phyloP scores from a whole-genome alignment of 2,888 invertebrate genomes.

The Sclerodermus sp. region DNA sequence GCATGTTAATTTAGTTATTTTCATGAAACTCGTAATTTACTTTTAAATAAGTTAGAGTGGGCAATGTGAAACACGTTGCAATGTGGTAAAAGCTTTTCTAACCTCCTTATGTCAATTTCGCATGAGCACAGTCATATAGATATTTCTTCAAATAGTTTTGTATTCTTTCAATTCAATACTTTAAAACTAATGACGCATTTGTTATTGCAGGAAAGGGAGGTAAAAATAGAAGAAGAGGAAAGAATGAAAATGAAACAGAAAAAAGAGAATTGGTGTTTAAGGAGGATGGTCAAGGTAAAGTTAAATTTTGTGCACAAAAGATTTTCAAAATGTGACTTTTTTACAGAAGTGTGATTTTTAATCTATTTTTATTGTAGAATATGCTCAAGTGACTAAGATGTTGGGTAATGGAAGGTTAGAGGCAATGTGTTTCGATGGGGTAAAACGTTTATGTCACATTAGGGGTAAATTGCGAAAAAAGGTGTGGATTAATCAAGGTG shows the following conservation, averaged over 20 bases:
- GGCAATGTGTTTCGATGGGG: slow-evolving; percentile 99
- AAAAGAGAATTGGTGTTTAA: slow-evolving; percentile 99
- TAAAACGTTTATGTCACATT: slow-evolving; percentile 97
- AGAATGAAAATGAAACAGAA: slow-evolving; percentile 99
- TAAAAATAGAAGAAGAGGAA: slow-evolving; percentile 99
- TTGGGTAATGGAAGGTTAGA: slow-evolving; percentile 98
- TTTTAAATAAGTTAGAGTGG: too few species aligned
- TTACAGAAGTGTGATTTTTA: neutral
- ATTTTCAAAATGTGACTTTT: neutral
- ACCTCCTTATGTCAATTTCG: slow-evolving; percentile 1
- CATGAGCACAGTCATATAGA: too few species aligned
- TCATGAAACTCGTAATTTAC: neutral
- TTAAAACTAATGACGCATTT: slow-evolving; percentile 7
- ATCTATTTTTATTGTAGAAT: slow-evolving; percentile 65
- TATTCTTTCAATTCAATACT: too few species aligned
- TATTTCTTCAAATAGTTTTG: too few species aligned
- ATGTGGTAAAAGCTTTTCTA: too few species aligned
- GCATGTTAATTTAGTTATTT: neutral
- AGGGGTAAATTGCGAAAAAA: slow-evolving; percentile 93
- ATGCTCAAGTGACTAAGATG: slow-evolving; percentile 99
- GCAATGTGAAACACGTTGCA: too few species aligned
- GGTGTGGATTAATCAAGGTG: slow-evolving; percentile 98
- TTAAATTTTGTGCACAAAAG: too few species aligned
- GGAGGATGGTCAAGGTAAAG: slow-evolving; percentile 90
- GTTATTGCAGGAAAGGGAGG: slow-evolving; percentile 96